Conservation (phyloP, 2,888 invertebrate species). For the Bellardia bayeri region DNA sequence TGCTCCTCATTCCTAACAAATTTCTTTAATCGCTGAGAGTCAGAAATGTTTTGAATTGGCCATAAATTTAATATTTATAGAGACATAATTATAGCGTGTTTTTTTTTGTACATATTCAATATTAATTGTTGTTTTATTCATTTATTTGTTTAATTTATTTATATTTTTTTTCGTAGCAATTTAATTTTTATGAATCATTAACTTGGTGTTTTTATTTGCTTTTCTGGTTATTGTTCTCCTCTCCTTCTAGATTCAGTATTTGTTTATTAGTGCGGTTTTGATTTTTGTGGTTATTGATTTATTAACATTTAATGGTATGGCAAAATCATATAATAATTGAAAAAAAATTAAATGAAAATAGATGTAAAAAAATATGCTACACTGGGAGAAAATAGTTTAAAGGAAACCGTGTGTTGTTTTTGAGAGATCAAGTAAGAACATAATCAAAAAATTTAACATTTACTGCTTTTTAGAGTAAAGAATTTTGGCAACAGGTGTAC, state of each 20-base stretch:
- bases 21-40: not conserved
- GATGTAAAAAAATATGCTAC: constrained; percentile 7
- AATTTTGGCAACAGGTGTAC: too few relatives aligned
- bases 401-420: too few relatives aligned
- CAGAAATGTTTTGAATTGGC: constrained; percentile 18
- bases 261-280: constrained; percentile 67
- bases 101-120: constrained; percentile 42
- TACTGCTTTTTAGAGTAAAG: too few relatives aligned
- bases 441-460: too few relatives aligned
- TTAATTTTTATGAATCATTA: constrained; percentile 70
- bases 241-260: not conserved
- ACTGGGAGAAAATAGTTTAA: not conserved
- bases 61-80: constrained; percentile 35
- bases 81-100: constrained; percentile 34
- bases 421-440: too few relatives aligned
- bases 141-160: constrained; percentile 50
- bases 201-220: constrained; percentile 31
- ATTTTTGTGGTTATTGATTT: constrained; percentile 71
- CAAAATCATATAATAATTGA: not conserved
- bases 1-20: not conserved
- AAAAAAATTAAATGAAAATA: not conserved
- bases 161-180: constrained; percentile 65
- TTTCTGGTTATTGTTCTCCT: not conserved
- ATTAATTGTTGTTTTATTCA: constrained; percentile 52
- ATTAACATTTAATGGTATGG: constrained; percentile 49